phyloP scores from a whole-genome alignment of 2,888 invertebrate genomes.

The Eubasilissa splendida region DNA sequence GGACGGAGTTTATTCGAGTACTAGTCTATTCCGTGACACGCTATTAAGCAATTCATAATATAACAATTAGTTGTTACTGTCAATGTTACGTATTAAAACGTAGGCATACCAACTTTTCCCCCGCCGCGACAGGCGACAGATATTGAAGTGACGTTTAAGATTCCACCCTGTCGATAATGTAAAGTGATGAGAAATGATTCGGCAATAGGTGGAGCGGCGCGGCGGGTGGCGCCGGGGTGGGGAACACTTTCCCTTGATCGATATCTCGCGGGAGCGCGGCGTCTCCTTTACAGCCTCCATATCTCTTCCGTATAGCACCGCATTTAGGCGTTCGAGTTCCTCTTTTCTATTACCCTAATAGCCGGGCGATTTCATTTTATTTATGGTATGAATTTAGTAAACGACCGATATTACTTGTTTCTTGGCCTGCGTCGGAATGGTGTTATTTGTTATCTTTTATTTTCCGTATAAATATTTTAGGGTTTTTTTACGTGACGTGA shows the following conservation, averaged over 20 bases:
- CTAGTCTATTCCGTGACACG: too few species aligned
- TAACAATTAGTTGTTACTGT: too few species aligned
- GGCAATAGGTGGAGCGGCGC: conserved; percentile 38
- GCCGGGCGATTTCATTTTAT: conserved; percentile 59
- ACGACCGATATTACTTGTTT: conserved; percentile 59
- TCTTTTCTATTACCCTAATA: conserved; percentile 59
- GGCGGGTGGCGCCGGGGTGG: conserved; percentile 3
- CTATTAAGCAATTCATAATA: too few species aligned
- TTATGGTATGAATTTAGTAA: conserved; percentile 59
- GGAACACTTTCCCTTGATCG: conserved; percentile 57
- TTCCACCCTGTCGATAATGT: conserved; percentile 43
- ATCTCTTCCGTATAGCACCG: conserved; percentile 54
- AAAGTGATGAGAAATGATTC: conserved; percentile 49
- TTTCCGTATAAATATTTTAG: conserved; percentile 59
- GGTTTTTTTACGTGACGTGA: conserved; percentile 44
- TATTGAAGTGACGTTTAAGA: conserved; percentile 41
- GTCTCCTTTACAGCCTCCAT: conserved; percentile 51
- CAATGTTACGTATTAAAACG: too few species aligned
- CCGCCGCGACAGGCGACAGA: conserved; percentile 41
- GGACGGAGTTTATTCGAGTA: too few species aligned
- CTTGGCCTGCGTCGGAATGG: conserved; percentile 58
- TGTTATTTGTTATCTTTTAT: conserved; percentile 59
- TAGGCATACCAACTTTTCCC: background rate
- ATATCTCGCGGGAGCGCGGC: conserved; percentile 46
- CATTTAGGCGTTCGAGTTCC: conserved; percentile 55